Base-by-base conservation (phyloP, 2,113 vertebrate genomes). In the Percopsis transmontana region DNA sequence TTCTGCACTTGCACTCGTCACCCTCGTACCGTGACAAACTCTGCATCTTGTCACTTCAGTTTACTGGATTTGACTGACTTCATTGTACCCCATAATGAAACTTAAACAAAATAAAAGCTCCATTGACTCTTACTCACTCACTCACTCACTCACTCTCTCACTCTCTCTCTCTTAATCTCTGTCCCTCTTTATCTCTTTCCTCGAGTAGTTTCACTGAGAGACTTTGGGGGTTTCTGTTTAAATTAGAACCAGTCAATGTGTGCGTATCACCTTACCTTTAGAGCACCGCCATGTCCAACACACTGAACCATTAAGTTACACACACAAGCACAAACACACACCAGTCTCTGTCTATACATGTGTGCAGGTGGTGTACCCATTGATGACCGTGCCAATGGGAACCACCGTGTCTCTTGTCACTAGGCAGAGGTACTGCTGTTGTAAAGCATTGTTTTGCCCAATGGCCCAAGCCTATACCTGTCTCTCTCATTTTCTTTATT, bases 241-340 rank as follows among this genome's bases (percentile, higher is more conserved):
- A 85, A 88, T 83, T 71, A 81, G 75, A 86, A 59, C 39, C 66
- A 81, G 70, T 87, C 80, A 82, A 84, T 41, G 40, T 3, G 13
- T 54, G 13, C 45, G 27, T 45, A 56, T 10, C 11, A 66, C 38
- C 59, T 11, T 67, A 47, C 44, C 14, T 45, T 12, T 20, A 1
- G 10, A 40, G 41, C 13, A 42, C 39, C 2, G 19, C 39, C 42
- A 33, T 33, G 27, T 33, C 16, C 5, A 5, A 48, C 16, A 48
- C 16, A 48, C 18, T 19, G 47, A 18, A 33, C 27, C 8, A 1
- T 7, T 33, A 6, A 33, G 42, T 52, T 2, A 52, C 20, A 52
- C 2, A 48, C 2, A 41, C 58, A 39, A 44, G 38, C 59, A 56
- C 48, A 50, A 16, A 38, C 15, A 55, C 6, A 19, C 53, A 7